phyloP scores from a whole-genome alignment of 2,113 vertebrate species.

The Empidonax alnorum region DNA sequence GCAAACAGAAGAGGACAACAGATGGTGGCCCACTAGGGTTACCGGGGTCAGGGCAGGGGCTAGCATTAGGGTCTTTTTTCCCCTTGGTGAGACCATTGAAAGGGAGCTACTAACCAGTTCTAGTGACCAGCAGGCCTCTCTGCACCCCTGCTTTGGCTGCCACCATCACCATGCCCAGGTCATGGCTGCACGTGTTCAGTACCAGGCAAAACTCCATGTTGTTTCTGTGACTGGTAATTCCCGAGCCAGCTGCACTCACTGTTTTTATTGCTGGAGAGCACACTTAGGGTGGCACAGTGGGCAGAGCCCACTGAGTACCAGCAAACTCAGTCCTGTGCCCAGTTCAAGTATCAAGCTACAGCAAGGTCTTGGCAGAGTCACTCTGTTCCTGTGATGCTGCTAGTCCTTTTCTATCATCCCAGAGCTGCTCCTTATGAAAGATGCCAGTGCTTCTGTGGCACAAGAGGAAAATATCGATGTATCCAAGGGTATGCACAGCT shows the following conservation, averaged over 20 bases:
- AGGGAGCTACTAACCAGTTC: not conserved
- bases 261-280: not conserved
- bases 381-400: accelerated
- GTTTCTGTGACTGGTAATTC: not conserved
- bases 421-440: not conserved
- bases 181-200: not conserved
- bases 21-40: not conserved
- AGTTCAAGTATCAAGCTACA: not conserved
- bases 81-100: not conserved
- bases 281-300: not conserved
- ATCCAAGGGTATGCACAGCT: not conserved
- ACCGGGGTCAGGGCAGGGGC: not conserved
- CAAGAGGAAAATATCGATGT: not conserved
- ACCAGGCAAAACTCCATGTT: not conserved
- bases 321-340: not conserved
- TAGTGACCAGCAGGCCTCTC: not conserved
- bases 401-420: not conserved
- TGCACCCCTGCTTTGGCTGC: not conserved
- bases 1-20: not conserved
- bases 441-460: not conserved
- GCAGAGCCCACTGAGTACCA: not conserved
- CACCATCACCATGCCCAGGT: not conserved
- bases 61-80: not conserved
- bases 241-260: not conserved
- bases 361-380: not conserved